A percentile compares a stretch with the other conserved stretches of the same genome.
Evolutionary conservation across 2,113 vertebrate genomes (phyloP).

Genomic region (Meriones unguiculatus): DNA sequence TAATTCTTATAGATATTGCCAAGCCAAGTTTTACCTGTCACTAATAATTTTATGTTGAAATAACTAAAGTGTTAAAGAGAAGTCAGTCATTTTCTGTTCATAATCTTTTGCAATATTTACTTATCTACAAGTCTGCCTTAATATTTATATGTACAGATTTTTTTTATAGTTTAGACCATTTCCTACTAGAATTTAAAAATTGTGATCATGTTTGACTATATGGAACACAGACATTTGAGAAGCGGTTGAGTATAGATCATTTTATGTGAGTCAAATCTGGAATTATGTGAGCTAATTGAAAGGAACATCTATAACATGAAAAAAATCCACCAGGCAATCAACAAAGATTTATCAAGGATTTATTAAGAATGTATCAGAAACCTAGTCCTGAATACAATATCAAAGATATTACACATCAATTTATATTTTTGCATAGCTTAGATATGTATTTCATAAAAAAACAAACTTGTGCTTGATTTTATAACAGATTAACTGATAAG

Average conservation of each 20-base stretch:
- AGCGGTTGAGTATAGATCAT: neutral
- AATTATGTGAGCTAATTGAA: neutral
- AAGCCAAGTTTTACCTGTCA: neutral
- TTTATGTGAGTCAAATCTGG: neutral
- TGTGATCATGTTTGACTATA: neutral
- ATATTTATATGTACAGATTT: neutral
- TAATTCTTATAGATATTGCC: neutral
- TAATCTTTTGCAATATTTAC: neutral
- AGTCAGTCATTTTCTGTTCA: neutral
- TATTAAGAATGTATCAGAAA: neutral
- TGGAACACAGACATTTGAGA: neutral
- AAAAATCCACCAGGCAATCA: neutral
- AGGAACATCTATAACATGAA: neutral
- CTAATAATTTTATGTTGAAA: conserved; percentile 13
- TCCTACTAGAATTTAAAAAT: neutral
- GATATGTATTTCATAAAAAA: conserved; percentile 32
- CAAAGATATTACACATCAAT: neutral
- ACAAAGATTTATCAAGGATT: conserved; percentile 34
- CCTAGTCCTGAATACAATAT: conserved; percentile 2
- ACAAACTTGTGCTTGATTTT: neutral
- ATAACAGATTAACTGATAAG: neutral
- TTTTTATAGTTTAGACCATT: neutral
- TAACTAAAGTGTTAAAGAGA: neutral
- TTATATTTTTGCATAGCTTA: neutral
- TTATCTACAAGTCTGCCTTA: neutral